phyloP scores from a whole-genome alignment of 2,797 vertebrate genomes.

The Rallus crepitans region DNA sequence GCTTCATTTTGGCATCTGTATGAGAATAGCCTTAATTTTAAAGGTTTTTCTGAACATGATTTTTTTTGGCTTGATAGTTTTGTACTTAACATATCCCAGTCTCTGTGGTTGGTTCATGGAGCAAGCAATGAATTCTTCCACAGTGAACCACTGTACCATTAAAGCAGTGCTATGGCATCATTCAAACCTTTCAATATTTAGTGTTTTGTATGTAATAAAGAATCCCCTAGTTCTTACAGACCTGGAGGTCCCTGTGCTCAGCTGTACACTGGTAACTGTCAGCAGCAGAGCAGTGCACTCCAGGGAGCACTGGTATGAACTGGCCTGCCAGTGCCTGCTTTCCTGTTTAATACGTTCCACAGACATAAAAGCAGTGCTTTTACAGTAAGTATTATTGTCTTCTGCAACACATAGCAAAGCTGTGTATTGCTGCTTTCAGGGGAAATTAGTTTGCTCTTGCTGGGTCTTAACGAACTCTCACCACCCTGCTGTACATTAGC shows the following conservation, averaged over 20 bases:
- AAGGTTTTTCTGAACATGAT: background rate
- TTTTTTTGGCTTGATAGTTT: background rate
- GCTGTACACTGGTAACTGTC: background rate
- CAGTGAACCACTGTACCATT: background rate
- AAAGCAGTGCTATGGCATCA: background rate
- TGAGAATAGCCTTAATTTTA: background rate
- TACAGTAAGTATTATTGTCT: background rate
- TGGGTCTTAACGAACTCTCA: background rate
- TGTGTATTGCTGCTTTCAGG: background rate
- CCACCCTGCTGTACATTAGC: fast-evolving
- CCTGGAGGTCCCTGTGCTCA: background rate
- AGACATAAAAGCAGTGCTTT: background rate
- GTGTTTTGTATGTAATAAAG: background rate
- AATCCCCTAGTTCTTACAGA: background rate
- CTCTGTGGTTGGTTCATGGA: background rate
- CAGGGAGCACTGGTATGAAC: background rate
- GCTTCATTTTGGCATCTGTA: background rate
- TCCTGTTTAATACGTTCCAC: background rate
- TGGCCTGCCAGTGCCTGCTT: background rate
- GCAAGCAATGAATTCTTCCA: background rate
- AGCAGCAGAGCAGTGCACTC: background rate
- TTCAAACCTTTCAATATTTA: background rate
- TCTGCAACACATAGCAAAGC: background rate
- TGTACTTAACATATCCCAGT: background rate
- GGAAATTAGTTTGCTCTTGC: background rate